Evolutionary conservation across 2,113 vertebrate species (phyloP), one percentile per base, ranked within the genome.

Genomic region (Coregonus clupeaformis): DNA sequence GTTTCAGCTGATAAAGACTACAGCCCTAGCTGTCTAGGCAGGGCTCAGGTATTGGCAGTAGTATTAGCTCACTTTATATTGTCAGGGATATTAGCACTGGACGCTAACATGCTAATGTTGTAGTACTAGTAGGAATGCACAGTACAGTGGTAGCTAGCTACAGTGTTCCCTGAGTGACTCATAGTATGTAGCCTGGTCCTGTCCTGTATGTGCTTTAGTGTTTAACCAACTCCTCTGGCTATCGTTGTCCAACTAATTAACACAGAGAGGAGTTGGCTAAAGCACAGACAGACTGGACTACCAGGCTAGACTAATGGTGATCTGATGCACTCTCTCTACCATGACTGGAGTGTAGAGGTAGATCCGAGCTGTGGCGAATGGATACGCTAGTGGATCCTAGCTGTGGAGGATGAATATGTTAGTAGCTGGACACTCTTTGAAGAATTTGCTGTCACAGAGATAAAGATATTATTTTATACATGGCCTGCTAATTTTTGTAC

Each of bases 401-500:
- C 94, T 94, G 95, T 96, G 94, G 94, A 95, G 95, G 95, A 94
- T 94, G 96, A 95, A 94, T 94, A 93, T 94, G 93, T 94, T 94
- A 91, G 95, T 96, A 96, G 95, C 92, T 94, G 95, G 96, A 94
- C 93, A 95, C 95, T 95, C 95, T 95, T 95, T 94, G 93, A 85
- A 95, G 92, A 98, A 95, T 94, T 98, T 97, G 95, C 96, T 97
- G 97, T 97, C 96, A 97, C 95, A 95, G 91, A 93, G 89, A 94
- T 92, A 93, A 95, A 96, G 94, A 93, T 93, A 96, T 98, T 97
- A 94, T 96, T 97, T 99, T 98, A 95, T 98, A 99, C 95, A 97
- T 97, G 97, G 96, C 96, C 96, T 98, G 96, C 97, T 98, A 96
- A 97, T 96, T 97, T 94, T 98, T 97, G 98, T 99, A 98, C 96